These are phyloP conservation scores for Gavia stellata DNA, from an alignment of 2,113 vertebrate species.

Conservation along the genomic window DNA sequence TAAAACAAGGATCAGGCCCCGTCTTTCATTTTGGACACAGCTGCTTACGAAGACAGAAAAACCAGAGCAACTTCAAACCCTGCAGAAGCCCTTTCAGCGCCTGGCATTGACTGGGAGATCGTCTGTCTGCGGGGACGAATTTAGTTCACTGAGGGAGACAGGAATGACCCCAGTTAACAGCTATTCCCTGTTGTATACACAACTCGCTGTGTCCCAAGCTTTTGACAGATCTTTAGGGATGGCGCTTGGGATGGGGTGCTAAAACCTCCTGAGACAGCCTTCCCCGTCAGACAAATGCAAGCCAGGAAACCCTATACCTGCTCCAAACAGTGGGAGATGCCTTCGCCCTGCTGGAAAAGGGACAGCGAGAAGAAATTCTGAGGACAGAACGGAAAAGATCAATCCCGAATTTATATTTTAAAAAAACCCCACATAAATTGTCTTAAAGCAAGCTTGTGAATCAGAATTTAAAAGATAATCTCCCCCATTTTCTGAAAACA, in stretches of 20 bases:
- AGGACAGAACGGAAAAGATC: neutral
- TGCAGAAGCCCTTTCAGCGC: neutral
- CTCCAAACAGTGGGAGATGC: neutral
- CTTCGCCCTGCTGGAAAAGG: neutral
- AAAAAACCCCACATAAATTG: neutral
- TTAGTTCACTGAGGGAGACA: accelerated
- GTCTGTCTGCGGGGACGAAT: neutral
- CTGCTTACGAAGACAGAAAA: neutral
- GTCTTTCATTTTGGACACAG: neutral
- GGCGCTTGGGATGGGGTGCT: neutral
- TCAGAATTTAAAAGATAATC: neutral
- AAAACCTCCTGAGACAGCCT: neutral
- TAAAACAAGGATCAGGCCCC: neutral
- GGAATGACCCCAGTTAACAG: neutral
- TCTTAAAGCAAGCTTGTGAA: neutral
- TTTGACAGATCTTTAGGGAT: neutral
- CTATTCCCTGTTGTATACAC: neutral
- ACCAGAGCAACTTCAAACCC: neutral
- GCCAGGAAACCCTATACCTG: neutral
- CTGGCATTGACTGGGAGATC: neutral
- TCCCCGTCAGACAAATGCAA: neutral
- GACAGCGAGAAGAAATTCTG: neutral
- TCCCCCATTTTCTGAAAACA: neutral
- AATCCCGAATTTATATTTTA: neutral
- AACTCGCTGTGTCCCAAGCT: neutral